Conservation (phyloP, 2,113 vertebrate genomes). For the Verasper variegatus region DNA sequence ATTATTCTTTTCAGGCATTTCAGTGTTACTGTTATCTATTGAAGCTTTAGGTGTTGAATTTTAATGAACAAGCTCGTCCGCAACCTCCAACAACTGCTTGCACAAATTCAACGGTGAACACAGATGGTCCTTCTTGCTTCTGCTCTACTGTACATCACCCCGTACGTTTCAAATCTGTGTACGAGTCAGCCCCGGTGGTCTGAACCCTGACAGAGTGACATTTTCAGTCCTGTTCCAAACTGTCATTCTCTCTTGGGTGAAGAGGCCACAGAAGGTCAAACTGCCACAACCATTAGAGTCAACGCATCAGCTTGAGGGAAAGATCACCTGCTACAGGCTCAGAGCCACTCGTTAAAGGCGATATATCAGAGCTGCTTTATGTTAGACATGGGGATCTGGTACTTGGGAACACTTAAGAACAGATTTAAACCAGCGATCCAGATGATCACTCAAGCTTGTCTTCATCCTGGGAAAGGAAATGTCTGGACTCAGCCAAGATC, state of each 20-base stretch:
- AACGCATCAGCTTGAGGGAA: conserved; percentile 35
- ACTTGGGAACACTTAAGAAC: not conserved
- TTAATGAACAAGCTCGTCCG: conserved; percentile 39
- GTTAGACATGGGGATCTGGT: conserved; percentile 10
- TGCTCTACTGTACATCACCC: conserved; percentile 12
- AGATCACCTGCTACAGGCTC: conserved; percentile 47
- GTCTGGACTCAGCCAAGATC: conserved; percentile 3
- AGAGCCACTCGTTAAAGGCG: conserved; percentile 17
- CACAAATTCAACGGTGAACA: not conserved
- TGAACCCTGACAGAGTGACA: conserved; percentile 46
- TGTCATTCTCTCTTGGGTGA: conserved; percentile 34
- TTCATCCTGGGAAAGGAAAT: conserved; percentile 3
- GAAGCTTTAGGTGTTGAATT: conserved; percentile 46
- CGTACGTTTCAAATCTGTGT: conserved; percentile 15
- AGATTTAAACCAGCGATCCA: conserved; percentile 6
- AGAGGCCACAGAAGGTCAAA: conserved; percentile 60
- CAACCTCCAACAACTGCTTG: conserved; percentile 16
- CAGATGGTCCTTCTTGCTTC: conserved; percentile 6
- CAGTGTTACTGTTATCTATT: conserved; percentile 23
- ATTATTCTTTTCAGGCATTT: conserved; percentile 16
- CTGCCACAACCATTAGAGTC: conserved; percentile 60
- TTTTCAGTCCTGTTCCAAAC: conserved; percentile 54
- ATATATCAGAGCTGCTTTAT: not conserved
- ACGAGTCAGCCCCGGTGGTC: conserved; percentile 10
- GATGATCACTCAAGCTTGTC: conserved; percentile 29